A percentile compares a stretch with the other conserved stretches of the same genome.
These are phyloP conservation scores for Hemithea aestivaria DNA, from an alignment of 2,888 invertebrate genomes.

Conservation along the genomic window DNA sequence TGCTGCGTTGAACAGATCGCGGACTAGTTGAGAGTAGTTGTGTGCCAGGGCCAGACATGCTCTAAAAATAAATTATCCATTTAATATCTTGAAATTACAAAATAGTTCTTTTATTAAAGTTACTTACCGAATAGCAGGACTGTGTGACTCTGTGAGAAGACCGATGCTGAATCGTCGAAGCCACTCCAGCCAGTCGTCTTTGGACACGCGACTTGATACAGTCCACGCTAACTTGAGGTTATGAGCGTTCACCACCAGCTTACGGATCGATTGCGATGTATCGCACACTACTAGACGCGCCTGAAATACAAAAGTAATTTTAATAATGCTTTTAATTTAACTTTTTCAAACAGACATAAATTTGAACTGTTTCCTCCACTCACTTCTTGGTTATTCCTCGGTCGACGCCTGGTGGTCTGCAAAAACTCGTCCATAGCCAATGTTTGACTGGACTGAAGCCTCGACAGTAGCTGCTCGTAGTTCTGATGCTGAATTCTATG, in stretches of 20 bases:
- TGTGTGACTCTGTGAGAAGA: slow-evolving; percentile 95
- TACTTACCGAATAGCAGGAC: slow-evolving; percentile 88
- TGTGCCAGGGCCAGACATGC: slow-evolving; percentile 96
- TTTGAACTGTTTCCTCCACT: slow-evolving; percentile 26
- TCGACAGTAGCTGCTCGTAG: slow-evolving; percentile 88
- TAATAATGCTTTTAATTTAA: no score
- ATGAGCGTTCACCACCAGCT: slow-evolving; percentile 89
- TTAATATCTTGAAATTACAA: no score
- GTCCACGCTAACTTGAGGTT: slow-evolving; percentile 95
- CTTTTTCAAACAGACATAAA: no score
- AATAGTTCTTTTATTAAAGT: no score
- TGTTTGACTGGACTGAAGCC: slow-evolving; percentile 72
- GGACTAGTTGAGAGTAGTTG: slow-evolving; percentile 95
- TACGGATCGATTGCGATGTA: slow-evolving; percentile 87
- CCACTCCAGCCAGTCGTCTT: slow-evolving; percentile 99
- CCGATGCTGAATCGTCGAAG: slow-evolving; percentile 94
- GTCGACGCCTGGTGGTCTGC: slow-evolving; percentile 79
- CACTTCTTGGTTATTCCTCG: slow-evolving; percentile 84
- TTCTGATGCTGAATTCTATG: slow-evolving; percentile 87
- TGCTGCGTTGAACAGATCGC: slow-evolving; percentile 98
- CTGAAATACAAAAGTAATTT: no score
- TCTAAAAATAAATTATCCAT: slow-evolving; percentile 57
- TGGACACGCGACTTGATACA: slow-evolving; percentile 94
- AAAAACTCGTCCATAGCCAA: slow-evolving; percentile 85
- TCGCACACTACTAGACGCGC: slow-evolving; percentile 68